Base-by-base conservation (phyloP, 2,888 invertebrate genomes). In the Mesochorus sp. region DNA sequence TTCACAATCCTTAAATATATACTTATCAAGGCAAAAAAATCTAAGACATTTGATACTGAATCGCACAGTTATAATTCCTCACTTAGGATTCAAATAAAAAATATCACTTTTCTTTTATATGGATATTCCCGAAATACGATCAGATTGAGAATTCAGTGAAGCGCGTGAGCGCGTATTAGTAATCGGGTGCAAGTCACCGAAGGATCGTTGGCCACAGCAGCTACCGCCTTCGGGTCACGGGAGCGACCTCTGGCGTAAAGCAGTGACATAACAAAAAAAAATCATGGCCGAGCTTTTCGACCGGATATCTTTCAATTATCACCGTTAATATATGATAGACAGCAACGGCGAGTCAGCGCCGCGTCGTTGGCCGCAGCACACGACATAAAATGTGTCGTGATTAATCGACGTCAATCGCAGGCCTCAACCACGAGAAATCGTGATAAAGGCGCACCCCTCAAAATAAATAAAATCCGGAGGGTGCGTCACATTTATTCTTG, bases 221-320 rank as follows among this genome's bases (percentile, higher is more conserved):
- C 67, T 76, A 79, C 76, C 72, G 61, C 19, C 49, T 49, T 64
- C 24, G 5, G 34, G 26, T 66, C 66, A 42, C 61, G 55, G 68
- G 28, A 67, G 70, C 62, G 21, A 49, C 55, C 53, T 74, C 57
- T 73, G 80, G 75, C 66, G 47, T 24, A n/a, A 51, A 59, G 81
- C 83, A 86, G 87, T 88, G 89, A 90, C 88, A 88, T 83, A 85
- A 86, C 86, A 86, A 84, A 86, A 83, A 82, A 81, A 64, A 86
- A 87, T 17, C 51, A 39, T 26, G 21, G 28, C 87, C 85, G 61
- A 86, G 86, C 87, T 88, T 88, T 89, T 85, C 87, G 85, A 84
- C 85, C 87, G 89, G 90, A 90, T 90, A 90, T 90, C 90, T 89
- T 91, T 91, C 90, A 90, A 90, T 91, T 90, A 90, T 85, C 85